phyloP scores from a whole-genome alignment of 1,140 invertebrate genomes.

The Aphidius ervi region DNA sequence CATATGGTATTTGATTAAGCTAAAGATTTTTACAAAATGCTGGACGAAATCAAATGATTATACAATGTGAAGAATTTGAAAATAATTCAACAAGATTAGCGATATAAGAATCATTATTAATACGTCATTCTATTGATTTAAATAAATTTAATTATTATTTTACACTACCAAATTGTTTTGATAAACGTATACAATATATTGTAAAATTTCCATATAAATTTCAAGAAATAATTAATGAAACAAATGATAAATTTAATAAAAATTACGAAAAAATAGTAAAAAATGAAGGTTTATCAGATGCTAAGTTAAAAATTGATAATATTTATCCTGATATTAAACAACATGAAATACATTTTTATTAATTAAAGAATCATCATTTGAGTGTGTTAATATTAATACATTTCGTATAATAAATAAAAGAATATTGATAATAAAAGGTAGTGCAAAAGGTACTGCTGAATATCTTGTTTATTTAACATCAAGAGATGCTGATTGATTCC shows the following conservation, averaged over 20 bases:
- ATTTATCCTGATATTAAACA: slow-evolving; percentile 55
- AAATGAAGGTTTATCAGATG: slow-evolving; percentile 58
- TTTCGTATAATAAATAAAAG: too few relatives aligned
- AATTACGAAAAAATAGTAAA: slow-evolving; percentile 57
- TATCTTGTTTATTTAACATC: too few relatives aligned
- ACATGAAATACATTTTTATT: too few relatives aligned
- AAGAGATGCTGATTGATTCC: too few relatives aligned
- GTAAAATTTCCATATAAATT: slow-evolving; percentile 61
- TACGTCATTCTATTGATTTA: slow-evolving; percentile 68
- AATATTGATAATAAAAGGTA: too few relatives aligned
- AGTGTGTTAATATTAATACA: too few relatives aligned
- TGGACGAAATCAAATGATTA: slow-evolving; percentile 73
- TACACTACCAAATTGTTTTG: slow-evolving; percentile 37
- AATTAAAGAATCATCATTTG: too few relatives aligned
- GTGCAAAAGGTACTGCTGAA: too few relatives aligned
- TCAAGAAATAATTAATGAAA: slow-evolving; percentile 58
- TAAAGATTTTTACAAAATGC: slow-evolving; percentile 82
- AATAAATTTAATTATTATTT: background rate
- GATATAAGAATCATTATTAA: slow-evolving; percentile 61
- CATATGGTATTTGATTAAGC: slow-evolving; percentile 73
- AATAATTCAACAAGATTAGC: slow-evolving; percentile 66
- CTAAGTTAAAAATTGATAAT: slow-evolving; percentile 53
- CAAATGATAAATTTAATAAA: slow-evolving; percentile 59
- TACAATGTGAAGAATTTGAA: slow-evolving; percentile 76
- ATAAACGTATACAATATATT: slow-evolving; percentile 55